Evolutionary conservation across 2,113 vertebrate species (phyloP).

Genomic region (Pseudopipra pipra): DNA sequence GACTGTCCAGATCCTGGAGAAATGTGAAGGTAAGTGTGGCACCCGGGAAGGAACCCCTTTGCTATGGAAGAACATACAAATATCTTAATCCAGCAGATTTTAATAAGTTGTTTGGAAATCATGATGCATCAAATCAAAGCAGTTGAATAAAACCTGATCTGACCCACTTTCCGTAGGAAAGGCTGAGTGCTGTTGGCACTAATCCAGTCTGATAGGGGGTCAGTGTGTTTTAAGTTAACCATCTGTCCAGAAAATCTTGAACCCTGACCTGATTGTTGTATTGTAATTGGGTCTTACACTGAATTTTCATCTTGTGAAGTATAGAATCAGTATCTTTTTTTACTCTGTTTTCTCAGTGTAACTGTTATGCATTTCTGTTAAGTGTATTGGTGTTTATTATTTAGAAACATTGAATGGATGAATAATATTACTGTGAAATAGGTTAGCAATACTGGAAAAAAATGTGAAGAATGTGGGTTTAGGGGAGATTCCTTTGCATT

Average conservation of each 20-base stretch:
- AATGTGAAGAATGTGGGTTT: neutral
- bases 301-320: neutral
- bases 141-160: slow-evolving; percentile 59
- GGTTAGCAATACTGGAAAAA: neutral
- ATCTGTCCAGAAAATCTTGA: slow-evolving; percentile 71
- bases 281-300: slow-evolving; percentile 9
- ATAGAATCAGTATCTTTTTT: neutral
- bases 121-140: slow-evolving; percentile 55
- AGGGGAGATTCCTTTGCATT: neutral
- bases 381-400: neutral
- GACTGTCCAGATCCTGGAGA: slow-evolving; percentile 97
- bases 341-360: neutral
- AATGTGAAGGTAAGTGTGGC: slow-evolving; percentile 88
- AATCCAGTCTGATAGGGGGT: slow-evolving; percentile 68
- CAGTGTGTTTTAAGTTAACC: slow-evolving; percentile 70
- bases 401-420: neutral
- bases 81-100: slow-evolving; percentile 12
- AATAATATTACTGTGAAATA: neutral
- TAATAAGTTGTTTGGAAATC: slow-evolving; percentile 40
- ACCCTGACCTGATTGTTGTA: slow-evolving; percentile 51
- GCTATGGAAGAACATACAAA: neutral
- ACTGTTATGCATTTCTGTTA: neutral
- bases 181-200: slow-evolving; percentile 59
- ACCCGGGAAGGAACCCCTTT: neutral
- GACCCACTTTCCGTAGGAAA: slow-evolving; percentile 42